These are phyloP conservation scores for Crepidodera aurea DNA, from an alignment of 2,888 invertebrate genomes.

Conservation along the genomic window DNA sequence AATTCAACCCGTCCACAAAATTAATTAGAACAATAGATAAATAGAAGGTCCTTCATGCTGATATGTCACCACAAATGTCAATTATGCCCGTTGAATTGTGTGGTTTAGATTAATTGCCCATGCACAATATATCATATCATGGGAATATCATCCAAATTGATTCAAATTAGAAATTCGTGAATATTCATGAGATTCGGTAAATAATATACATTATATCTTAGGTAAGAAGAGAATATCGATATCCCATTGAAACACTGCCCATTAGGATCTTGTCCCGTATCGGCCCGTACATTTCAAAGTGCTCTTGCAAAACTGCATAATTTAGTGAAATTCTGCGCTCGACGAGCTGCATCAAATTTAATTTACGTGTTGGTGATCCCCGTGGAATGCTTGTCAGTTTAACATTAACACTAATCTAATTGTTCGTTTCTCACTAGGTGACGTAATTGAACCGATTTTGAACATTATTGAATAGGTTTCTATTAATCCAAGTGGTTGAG, in stretches of 20 bases:
- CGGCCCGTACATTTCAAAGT: neutral
- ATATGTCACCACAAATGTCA: constrained; percentile 26
- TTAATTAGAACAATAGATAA: constrained; percentile 4
- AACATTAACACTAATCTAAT: neutral
- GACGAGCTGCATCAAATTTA: neutral
- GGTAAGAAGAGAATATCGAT: constrained; percentile 19
- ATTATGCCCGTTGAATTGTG: constrained; percentile 22
- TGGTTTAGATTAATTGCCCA: constrained; percentile 25
- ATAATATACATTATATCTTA: constrained; percentile 13
- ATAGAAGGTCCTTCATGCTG: constrained; percentile 4
- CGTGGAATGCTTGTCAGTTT: neutral
- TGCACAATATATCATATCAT: constrained; percentile 27
- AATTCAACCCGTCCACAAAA: neutral
- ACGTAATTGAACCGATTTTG: neutral
- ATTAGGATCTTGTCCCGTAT: neutral
- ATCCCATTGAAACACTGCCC: constrained; percentile 8
- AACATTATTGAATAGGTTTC: too few species aligned
- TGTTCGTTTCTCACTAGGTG: neutral
- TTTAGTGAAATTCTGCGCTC: neutral
- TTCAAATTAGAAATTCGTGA: constrained; percentile 19
- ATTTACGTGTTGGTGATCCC: neutral
- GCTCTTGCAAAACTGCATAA: constrained; percentile 14
- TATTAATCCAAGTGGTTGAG: too few species aligned
- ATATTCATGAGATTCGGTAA: constrained; percentile 18
- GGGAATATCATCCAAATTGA: constrained; percentile 28